phyloP scores from a whole-genome alignment of 1,140 invertebrate species.

The Carcinoscorpius rotundicauda region DNA sequence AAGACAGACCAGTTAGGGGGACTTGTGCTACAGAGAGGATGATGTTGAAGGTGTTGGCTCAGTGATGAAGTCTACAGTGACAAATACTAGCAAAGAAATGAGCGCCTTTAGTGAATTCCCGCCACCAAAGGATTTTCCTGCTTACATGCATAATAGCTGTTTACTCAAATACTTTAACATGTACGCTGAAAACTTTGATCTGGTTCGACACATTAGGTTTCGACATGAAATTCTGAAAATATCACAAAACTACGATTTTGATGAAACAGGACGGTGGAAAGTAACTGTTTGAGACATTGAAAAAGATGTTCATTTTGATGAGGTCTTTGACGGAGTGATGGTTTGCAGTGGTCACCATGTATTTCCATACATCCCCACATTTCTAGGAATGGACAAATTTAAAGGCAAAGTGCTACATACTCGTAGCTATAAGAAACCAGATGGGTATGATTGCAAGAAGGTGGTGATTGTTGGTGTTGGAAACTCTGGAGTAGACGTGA shows the following conservation, averaged over 20 bases:
- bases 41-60: conserved; percentile 25
- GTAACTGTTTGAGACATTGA: conserved; percentile 25
- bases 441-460: conserved; percentile 30
- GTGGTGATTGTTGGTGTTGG: conserved; percentile 39
- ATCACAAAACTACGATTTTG: conserved; percentile 16
- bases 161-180: conserved; percentile 31
- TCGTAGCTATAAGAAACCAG: conserved; percentile 30
- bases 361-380: conserved; percentile 18
- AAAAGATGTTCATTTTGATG: conserved; percentile 11
- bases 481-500: conserved; percentile 40
- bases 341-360: conserved; percentile 30
- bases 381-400: conserved; percentile 28
- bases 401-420: conserved; percentile 36
- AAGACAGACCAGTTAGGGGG: conserved; percentile 35
- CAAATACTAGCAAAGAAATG: conserved; percentile 36
- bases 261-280: conserved; percentile 30
- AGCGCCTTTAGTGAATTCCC: conserved; percentile 31
- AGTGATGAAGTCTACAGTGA: conserved; percentile 30
- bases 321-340: conserved; percentile 34
- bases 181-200: conserved; percentile 32
- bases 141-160: conserved; percentile 33
- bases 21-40: conserved; percentile 34
- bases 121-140: conserved; percentile 30
- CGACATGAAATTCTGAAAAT: conserved; percentile 10
- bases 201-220: conserved; percentile 31